Evolutionary conservation across 2,888 invertebrate genomes (phyloP).

Genomic region (Aelia acuminata): DNA sequence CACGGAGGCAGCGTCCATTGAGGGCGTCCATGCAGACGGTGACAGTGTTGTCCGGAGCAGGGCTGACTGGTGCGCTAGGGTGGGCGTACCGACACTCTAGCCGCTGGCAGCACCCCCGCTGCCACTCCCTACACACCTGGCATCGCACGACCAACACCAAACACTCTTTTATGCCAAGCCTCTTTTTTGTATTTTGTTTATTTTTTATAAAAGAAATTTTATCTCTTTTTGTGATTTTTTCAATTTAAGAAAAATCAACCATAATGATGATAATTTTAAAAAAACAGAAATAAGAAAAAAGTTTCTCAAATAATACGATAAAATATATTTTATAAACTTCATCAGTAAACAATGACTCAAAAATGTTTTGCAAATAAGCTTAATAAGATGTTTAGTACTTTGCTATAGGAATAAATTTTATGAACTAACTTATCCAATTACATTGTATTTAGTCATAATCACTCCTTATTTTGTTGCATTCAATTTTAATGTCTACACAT

Average conservation of each 20-base stretch:
- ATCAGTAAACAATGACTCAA: not conserved
- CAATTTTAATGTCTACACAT: not conserved
- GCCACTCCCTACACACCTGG: slow-evolving; percentile 98
- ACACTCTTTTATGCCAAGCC: slow-evolving; percentile 58
- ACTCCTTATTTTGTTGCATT: not conserved
- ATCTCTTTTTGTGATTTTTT: not conserved
- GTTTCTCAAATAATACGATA: not conserved
- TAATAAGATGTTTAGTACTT: not conserved
- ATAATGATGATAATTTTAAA: not conserved
- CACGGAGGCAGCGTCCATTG: slow-evolving; percentile 98
- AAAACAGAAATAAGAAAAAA: not conserved
- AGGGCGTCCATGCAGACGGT: slow-evolving; percentile 99
- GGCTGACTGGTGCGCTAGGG: slow-evolving; percentile 92
- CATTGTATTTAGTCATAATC: not conserved
- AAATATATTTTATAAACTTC: not conserved
- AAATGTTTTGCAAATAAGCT: not conserved
- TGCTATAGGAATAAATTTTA: not conserved
- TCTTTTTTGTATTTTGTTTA: not conserved
- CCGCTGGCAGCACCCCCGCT: slow-evolving; percentile 98
- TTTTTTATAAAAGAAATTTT: not conserved
- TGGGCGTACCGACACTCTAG: slow-evolving; percentile 99
- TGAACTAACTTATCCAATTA: not conserved
- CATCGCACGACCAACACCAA: slow-evolving; percentile 66
- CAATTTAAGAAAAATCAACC: slow-evolving; percentile 34
- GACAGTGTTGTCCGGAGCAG: slow-evolving; percentile 98